Evolutionary conservation across 2,888 invertebrate genomes (phyloP), one percentile per base, ranked within the genome.

Genomic region (Anoplius nigerrimus): DNA sequence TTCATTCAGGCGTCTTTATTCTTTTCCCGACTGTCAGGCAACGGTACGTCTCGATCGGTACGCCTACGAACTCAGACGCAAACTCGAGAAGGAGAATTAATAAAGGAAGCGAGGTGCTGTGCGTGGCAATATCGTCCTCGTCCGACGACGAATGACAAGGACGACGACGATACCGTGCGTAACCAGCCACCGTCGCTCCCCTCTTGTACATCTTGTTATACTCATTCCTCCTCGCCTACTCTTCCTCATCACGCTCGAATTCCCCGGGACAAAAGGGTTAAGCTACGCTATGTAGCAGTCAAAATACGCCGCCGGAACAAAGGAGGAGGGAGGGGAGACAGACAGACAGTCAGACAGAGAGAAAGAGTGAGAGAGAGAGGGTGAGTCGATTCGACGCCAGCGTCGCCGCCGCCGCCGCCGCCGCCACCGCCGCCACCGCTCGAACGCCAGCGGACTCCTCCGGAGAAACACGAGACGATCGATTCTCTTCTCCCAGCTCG

Each of bases 1-100:
- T 66, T 77, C 65, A 76, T 82, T 78, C 79, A 75, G 78, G 74
- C 72, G 81, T 84, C 85, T n/a, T n/a, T n/a, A 85, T 85, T 85
- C 84, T 83, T 83, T 78, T 80, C 72, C 76, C 70, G 80, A 75
- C 80, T 80, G 84, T 74, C 80, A 82, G 75, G 75, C n/a, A n/a
- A n/a, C 72, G 66, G 85, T 71, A 78, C 73, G 61, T 73, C 64
- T 75, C 81, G 79, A 61, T 62, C 24, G 6, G 24, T n/a, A n/a
- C n/a, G n/a, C n/a, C n/a, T n/a, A n/a, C n/a, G n/a, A n/a, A n/a
- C n/a, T n/a, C n/a, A 3, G 34, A 34, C 34, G 34, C 34, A 27
- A 6, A 6, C 27, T 13, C 34, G 34, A 8, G 34, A 8, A 34
- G 11, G 34, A 13, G 11, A 34, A 34, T 34, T 34, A 34, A 3